Evolutionary conservation across 2,113 vertebrate species (phyloP), one percentile per base, ranked within the genome.

Genomic region (Calyptomena viridis): DNA sequence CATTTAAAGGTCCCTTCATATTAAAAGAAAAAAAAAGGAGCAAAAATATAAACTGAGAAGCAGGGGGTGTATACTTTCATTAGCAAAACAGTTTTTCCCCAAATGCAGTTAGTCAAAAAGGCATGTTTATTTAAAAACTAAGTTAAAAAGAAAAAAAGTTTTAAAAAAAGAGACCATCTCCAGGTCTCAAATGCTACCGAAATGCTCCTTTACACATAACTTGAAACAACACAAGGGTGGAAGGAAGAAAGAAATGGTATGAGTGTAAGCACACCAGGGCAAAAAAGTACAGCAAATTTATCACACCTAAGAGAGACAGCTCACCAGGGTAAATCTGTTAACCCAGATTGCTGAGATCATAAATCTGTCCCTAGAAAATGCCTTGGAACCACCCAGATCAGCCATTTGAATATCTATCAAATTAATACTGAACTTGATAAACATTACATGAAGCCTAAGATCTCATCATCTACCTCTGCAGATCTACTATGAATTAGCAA

Each of bases 311-410:
- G 11, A 52, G 12, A 81, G 7, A 18, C 3, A 42, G 2, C 27
- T 68, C 50, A 15, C 6, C 49, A 76, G 52, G 22, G 19, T 60
- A 64, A 68, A 88, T 6, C 28, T 77, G 24, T 24, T 58, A 55
- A 58, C 1, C 5, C 35, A 79, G 20, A 39, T 20, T 14, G 4
- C 21, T 58, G 31, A 80, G 24, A 27, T 30, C 20, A 8, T 60
- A 44, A 87, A 85, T 7, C 5, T 69, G 19, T 49, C 25, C 64
- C 40, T 23, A 85, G 53, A 66, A 89, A 82, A 72, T 9, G 6
- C 27, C 31, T 83, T 58, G n/a, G n/a, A 84, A 53, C 17, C 50
- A 37, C 10, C 3, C 50, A 40, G 31, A 37, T 16, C 0, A 0
- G 6, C 37, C 16, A 55, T 46, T 15, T 27, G 10, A 80, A 30